Percentiles rank a stretch among this genome's conserved stretches.
These are phyloP conservation scores for Marisa cornuarietis DNA, from an alignment of 1,140 invertebrate genomes.

Conservation along the genomic window DNA sequence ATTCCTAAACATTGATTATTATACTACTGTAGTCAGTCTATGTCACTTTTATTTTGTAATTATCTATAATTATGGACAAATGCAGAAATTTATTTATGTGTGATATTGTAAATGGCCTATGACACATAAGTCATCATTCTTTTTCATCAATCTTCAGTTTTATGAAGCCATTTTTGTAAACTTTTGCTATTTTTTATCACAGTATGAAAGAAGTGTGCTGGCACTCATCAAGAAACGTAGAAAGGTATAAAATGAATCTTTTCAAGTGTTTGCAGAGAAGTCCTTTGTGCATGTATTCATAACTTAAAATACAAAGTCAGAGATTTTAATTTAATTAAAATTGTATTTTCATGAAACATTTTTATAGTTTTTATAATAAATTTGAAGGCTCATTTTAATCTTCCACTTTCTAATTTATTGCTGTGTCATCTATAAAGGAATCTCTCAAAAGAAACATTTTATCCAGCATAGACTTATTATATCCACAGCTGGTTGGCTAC, in stretches of 20 bases:
- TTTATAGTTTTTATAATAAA: not conserved
- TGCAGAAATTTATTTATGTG: not conserved
- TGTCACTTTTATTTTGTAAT: not conserved
- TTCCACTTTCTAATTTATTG: no score
- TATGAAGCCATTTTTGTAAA: no score
- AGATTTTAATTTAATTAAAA: no score
- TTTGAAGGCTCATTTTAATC: no score
- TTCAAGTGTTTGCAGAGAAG: no score
- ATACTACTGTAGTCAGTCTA: no score
- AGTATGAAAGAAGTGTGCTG: constrained; percentile 76
- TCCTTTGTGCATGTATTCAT: no score
- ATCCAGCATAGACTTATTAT: not conserved
- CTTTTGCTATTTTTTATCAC: constrained; percentile 28
- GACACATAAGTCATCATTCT: not conserved
- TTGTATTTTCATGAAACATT: not conserved
- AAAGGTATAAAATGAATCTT: constrained; percentile 41
- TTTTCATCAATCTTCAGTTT: no score
- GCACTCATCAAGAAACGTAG: constrained; percentile 71
- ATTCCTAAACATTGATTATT: no score
- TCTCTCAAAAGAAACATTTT: no score
- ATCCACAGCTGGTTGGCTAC: constrained; percentile 70
- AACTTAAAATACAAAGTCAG: no score
- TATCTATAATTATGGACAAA: not conserved
- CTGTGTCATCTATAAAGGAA: no score
- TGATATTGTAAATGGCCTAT: constrained; percentile 3